These are phyloP conservation scores for Metellina segmentata DNA, from an alignment of 2,888 invertebrate genomes.

Conservation along the genomic window DNA sequence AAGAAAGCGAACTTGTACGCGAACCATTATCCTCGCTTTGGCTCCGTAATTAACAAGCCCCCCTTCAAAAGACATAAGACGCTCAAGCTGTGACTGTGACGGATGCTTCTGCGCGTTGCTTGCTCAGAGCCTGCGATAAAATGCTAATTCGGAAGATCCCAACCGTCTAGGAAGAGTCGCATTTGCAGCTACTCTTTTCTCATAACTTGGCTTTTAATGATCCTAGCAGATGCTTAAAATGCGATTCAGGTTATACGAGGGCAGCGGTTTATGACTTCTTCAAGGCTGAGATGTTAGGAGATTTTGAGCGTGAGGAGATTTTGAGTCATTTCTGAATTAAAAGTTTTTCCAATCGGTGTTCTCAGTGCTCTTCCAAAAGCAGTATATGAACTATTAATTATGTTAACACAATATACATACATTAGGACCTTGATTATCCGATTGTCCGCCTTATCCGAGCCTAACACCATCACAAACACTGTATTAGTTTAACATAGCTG, in stretches of 20 bases:
- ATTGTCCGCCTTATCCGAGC: no score
- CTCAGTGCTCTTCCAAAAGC: no score
- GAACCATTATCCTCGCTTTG: background rate
- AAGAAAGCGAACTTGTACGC: background rate
- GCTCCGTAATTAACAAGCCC: background rate
- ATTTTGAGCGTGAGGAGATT: no score
- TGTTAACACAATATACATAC: no score
- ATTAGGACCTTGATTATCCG: no score
- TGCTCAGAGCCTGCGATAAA: conserved; percentile 11
- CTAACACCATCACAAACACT: no score
- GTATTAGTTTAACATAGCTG: no score
- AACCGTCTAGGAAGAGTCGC: background rate
- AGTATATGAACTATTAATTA: no score
- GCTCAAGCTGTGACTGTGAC: background rate
- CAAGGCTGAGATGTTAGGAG: no score
- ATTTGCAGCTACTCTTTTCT: background rate
- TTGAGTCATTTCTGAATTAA: no score
- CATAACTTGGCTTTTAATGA: background rate
- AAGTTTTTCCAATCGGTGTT: no score
- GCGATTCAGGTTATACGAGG: background rate
- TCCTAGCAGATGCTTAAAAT: conserved; percentile 15
- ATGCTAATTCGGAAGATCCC: conserved; percentile 20
- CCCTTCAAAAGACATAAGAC: background rate
- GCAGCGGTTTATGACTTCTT: no score
- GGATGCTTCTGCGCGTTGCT: background rate